Evolutionary conservation across 1,140 invertebrate species (phyloP).

Genomic region (Tetragonula clypearis): DNA sequence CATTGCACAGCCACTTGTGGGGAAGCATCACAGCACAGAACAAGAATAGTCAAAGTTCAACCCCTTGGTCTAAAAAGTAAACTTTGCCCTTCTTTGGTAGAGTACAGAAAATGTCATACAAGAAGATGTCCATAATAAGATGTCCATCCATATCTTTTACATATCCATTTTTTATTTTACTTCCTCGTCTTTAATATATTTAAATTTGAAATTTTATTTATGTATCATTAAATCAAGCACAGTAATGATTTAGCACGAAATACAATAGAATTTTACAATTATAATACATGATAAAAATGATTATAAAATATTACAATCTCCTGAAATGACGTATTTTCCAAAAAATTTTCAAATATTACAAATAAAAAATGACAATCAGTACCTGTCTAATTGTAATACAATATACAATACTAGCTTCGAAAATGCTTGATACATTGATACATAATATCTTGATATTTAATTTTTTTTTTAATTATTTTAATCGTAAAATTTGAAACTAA

Average conservation of each 20-base stretch:
- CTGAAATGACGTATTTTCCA: neutral
- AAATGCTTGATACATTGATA: constrained; percentile 27
- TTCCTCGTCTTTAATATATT: neutral
- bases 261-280: neutral
- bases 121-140: constrained; percentile 58
- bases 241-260: neutral
- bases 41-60: constrained; percentile 75
- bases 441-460: neutral
- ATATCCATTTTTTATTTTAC: constrained; percentile 18
- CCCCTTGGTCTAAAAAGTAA: constrained; percentile 68
- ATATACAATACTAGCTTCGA: neutral
- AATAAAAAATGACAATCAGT: constrained; percentile 30
- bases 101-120: constrained; percentile 70
- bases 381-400: neutral
- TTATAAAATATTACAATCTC: neutral
- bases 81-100: constrained; percentile 70
- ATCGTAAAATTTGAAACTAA: neutral
- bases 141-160: constrained; percentile 18
- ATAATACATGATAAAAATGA: neutral
- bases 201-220: neutral
- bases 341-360: neutral
- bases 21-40: constrained; percentile 79
- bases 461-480: constrained; percentile 5
- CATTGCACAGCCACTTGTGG: constrained; percentile 85
- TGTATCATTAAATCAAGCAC: constrained; percentile 23